phyloP scores from a whole-genome alignment of 2,888 invertebrate species.

The Lacanobia oleracea region DNA sequence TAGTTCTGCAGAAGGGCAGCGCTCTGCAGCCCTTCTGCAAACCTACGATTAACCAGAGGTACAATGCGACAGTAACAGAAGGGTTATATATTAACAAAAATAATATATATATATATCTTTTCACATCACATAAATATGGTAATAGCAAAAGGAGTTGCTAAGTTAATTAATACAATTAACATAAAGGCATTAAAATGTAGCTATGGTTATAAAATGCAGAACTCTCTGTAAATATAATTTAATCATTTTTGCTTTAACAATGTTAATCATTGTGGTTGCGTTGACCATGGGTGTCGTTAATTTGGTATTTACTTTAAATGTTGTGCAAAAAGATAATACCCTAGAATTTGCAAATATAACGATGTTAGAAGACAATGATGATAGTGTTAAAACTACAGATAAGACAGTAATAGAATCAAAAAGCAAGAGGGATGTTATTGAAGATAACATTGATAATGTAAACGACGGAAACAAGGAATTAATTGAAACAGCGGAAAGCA shows the following conservation, averaged over 20 bases:
- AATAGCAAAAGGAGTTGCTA: slow-evolving; percentile 35
- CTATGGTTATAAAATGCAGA: slow-evolving; percentile 44
- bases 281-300: slow-evolving; percentile 21
- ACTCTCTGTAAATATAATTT: slow-evolving; percentile 7
- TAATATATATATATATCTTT: slow-evolving; percentile 5
- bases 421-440: slow-evolving; percentile 22
- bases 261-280: slow-evolving; percentile 42
- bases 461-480: slow-evolving; percentile 60
- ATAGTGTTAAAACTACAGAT: slow-evolving; percentile 26
- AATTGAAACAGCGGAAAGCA: slow-evolving; percentile 78
- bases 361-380: slow-evolving; percentile 25
- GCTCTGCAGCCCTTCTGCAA: too few species aligned
- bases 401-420: slow-evolving; percentile 19
- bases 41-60: too few species aligned
- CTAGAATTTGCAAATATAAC: slow-evolving; percentile 8
- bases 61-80: background rate
- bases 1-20: background rate
- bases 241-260: slow-evolving; percentile 27
- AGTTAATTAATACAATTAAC: slow-evolving; percentile 57
- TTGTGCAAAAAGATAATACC: slow-evolving; percentile 19
- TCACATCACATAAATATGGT: slow-evolving; percentile 35
- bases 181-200: slow-evolving; percentile 29
- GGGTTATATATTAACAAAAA: background rate
- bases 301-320: slow-evolving; percentile 28
- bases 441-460: slow-evolving; percentile 2